Evolutionary conservation across 2,888 invertebrate species (phyloP).

Genomic region (Drosophila anomalata): DNA sequence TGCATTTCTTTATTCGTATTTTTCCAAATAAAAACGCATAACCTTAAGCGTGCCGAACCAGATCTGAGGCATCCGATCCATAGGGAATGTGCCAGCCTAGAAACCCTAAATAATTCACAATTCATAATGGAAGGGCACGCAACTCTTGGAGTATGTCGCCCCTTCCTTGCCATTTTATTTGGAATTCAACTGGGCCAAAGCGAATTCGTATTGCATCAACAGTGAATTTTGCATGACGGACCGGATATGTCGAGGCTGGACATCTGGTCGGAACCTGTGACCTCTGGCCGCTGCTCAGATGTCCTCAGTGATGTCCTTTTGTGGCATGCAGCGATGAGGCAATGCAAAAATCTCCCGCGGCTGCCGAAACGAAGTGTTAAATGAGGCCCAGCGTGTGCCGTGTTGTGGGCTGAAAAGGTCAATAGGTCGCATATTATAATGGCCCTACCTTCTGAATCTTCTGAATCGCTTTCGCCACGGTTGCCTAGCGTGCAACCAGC

Average conservation of each 20-base stretch:
- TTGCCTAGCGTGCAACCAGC: slow-evolving; percentile 69
- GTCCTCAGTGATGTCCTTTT: slow-evolving; percentile 19
- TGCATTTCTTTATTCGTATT: not conserved
- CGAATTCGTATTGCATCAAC: slow-evolving; percentile 72
- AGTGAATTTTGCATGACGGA: slow-evolving; percentile 40
- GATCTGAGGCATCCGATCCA: slow-evolving; percentile 3
- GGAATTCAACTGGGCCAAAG: slow-evolving; percentile 14
- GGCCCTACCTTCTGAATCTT: not conserved
- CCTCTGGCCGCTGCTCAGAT: slow-evolving; percentile 20
- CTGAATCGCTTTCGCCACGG: slow-evolving; percentile 61
- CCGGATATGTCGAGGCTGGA: slow-evolving; percentile 8
- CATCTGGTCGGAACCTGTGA: slow-evolving; percentile 27
- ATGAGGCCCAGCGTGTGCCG: slow-evolving; percentile 71
- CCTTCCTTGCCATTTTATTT: not conserved
- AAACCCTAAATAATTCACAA: slow-evolving; percentile 63
- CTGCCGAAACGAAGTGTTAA: slow-evolving; percentile 72
- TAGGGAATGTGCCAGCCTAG: slow-evolving; percentile 32
- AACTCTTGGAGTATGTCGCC: not conserved
- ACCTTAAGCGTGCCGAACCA: slow-evolving; percentile 62
- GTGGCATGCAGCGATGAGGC: slow-evolving; percentile 6
- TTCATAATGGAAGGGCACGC: slow-evolving; percentile 53
- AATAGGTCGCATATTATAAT: not conserved
- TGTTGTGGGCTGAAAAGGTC: not conserved
- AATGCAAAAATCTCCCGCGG: slow-evolving; percentile 57
- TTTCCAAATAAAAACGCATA: not conserved